Evolutionary conservation across 2,888 invertebrate genomes (phyloP).

Genomic region (Pasiphila rectangulata): DNA sequence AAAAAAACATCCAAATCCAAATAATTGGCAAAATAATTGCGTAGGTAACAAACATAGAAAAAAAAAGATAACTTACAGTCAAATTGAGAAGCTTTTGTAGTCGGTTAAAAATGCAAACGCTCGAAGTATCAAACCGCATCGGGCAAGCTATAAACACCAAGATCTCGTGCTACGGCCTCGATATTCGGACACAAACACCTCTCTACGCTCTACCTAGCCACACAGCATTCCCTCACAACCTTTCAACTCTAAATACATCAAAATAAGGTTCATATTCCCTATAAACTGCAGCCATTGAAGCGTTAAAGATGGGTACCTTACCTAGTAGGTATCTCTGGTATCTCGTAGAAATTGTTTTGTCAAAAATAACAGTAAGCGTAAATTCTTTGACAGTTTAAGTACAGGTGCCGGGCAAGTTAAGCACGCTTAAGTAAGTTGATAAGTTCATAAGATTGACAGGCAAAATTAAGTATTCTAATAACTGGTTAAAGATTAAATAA

Average conservation of each 20-base stretch:
- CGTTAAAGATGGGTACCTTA: slow-evolving; percentile 30
- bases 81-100: too few species aligned
- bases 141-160: slow-evolving; percentile 40
- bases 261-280: slow-evolving; percentile 22
- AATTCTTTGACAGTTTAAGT: slow-evolving; percentile 21
- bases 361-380: slow-evolving; percentile 20
- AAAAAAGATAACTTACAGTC: too few species aligned
- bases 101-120: too few species aligned
- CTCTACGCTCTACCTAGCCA: slow-evolving; percentile 62
- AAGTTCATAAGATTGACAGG: slow-evolving; percentile 9
- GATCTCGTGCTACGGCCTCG: slow-evolving; percentile 70
- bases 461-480: slow-evolving; percentile 5
- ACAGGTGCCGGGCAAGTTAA: slow-evolving; percentile 15
- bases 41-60: too few species aligned
- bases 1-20: too few species aligned
- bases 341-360: slow-evolving; percentile 21
- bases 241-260: slow-evolving; percentile 14
- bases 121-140: slow-evolving; percentile 48
- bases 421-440: slow-evolving; percentile 20
- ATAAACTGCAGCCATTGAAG: slow-evolving; percentile 22
- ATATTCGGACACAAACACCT: slow-evolving; percentile 63
- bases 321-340: too few species aligned
- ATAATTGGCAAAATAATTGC: too few species aligned
- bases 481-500: slow-evolving; percentile 9
- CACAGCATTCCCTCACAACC: slow-evolving; percentile 51